Base-by-base conservation (phyloP, 2,113 vertebrate genomes). In the Zosterops pallidus region DNA sequence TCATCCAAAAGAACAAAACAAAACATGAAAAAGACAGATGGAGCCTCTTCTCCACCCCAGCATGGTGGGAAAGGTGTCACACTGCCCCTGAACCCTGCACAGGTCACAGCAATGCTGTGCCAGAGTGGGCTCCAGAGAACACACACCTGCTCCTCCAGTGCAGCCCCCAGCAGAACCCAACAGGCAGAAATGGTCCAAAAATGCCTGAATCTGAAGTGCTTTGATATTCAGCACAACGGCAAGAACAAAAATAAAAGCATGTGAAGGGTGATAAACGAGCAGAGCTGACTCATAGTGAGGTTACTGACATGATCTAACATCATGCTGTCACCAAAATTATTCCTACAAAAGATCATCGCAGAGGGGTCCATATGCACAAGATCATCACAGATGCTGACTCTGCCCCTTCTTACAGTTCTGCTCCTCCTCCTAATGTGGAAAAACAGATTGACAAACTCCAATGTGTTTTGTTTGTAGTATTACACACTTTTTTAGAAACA, bases 281-380 rank as follows among this genome's bases (percentile, higher is more conserved):
- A 52, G 63, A 87, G 80, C 80, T 96, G 77, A 55, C 72, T 95
- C 90, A 55, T 21, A 64, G 86, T 52, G 71, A 63, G 74, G 44
- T 76, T 93, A 95, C 25, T 71, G 87, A 95, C 63, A 53, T 6
- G 56, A 65, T 81, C 77, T 85, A 81, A 85, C 56, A 41, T 71
- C 83, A 21, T 7, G 53, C 77, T 94, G 80, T 49, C 85, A 83
- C 70, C 69, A 69, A 86, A 87, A 95, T 85, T 78, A 79, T 75
- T 79, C 85, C 80, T 55, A 50, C 69, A 81, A 84, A 84, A 90
- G 69, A 83, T 85, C 82, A 74, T 93, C 4, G 1, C 39, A 23
- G 67, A 82, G 59, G 41, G 59, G 90, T 92, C 95, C 74, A 56
- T 39, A 81, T 82, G 65, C 41, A 80, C 31, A 26, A 50, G 83